phyloP scores from a whole-genome alignment of 2,888 invertebrate species.

The Chrysodeixis includens region DNA sequence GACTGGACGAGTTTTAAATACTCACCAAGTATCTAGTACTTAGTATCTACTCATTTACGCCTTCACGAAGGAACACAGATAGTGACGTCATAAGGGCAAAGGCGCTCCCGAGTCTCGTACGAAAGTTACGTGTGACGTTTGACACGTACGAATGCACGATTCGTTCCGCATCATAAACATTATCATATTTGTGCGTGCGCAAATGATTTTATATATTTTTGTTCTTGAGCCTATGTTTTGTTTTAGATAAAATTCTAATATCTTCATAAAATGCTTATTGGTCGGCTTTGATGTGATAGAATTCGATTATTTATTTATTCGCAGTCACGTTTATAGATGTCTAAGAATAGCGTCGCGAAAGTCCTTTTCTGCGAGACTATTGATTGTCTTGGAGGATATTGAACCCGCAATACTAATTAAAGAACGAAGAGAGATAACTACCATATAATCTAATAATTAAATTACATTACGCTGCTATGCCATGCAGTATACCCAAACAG shows the following conservation, averaged over 20 bases:
- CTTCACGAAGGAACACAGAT: neutral
- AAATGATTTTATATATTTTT: neutral
- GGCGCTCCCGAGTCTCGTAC: slow-evolving; percentile 8
- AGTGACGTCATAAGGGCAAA: neutral
- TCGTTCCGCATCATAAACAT: neutral
- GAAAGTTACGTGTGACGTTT: slow-evolving; percentile 8
- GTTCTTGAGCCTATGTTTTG: neutral
- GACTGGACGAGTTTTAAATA: slow-evolving; percentile 37
- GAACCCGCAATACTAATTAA: neutral
- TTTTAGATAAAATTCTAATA: slow-evolving; percentile 2
- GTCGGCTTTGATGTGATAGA: neutral
- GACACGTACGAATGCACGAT: slow-evolving; percentile 12
- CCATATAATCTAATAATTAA: neutral
- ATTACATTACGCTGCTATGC: neutral
- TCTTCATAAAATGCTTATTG: slow-evolving; percentile 1
- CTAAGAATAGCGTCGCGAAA: slow-evolving; percentile 2
- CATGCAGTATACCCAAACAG: too few species aligned
- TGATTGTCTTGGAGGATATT: neutral
- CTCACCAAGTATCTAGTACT: neutral
- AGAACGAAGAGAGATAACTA: neutral
- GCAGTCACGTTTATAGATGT: slow-evolving; percentile 4
- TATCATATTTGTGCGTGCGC: slow-evolving; percentile 8
- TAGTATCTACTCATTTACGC: slow-evolving; percentile 8
- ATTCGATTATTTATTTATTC: neutral
- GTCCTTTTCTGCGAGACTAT: slow-evolving; percentile 2